Evolutionary conservation across 2,113 vertebrate species (phyloP), one percentile per base, ranked within the genome.

Genomic region (Triplophysa dalaica): DNA sequence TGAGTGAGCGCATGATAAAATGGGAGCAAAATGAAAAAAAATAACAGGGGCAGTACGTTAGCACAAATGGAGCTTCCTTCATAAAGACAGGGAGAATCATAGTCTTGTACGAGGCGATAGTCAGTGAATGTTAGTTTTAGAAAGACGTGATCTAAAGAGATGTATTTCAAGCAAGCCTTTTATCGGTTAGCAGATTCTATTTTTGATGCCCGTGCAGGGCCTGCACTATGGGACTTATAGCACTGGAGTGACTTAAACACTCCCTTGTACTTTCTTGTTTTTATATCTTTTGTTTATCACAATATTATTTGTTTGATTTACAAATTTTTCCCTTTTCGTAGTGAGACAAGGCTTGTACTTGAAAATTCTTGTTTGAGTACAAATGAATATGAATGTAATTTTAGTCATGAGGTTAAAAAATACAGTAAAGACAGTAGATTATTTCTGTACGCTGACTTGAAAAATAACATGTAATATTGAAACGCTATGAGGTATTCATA

Each of bases 311-410:
- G 79, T 85, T 87, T 89, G 83, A 90, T 90, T 91, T 85, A 87
- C 64, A 60, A 75, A 67, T 90, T 90, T 89, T 86, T 89, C 89
- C 88, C 85, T 88, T 87, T 89, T 87, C 86, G 88, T 88, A 76
- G 90, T 85, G 86, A 88, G 88, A 90, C 83, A 86, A 87, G 89
- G 86, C 81, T 90, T 90, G 85, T 85, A 86, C 86, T 88, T 87
- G 87, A 85, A 81, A 85, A 82, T 82, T 85, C 89, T 85, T 21
- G 73, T 88, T 82, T 82, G 80, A 84, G 88, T 89, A 84, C 90
- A 90, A 85, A 88, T 87, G 85, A 89, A 92, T 85, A 92, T 93
- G 93, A 94, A 94, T 94, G 93, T 94, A 92, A 88, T 91, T 92
- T 85, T 93, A 91, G 91, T 94, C 88, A 88, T 87, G 87, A 92